phyloP scores from a whole-genome alignment of 1,140 invertebrate species.

The Aphaenogaster rudis region DNA sequence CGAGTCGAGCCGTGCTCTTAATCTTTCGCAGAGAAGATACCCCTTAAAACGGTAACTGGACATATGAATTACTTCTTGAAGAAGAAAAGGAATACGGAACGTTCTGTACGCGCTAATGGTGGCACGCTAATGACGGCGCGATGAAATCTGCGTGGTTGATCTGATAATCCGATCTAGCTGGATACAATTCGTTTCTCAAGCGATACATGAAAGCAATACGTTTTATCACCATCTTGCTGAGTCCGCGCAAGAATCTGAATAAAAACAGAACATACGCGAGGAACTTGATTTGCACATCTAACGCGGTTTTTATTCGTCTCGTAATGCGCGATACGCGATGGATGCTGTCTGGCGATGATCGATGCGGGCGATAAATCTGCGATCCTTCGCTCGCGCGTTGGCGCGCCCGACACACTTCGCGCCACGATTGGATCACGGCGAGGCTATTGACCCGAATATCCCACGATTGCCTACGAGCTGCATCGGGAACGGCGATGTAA shows the following conservation, averaged over 20 bases:
- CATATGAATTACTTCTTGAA: background rate
- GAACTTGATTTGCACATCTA: slow-evolving; percentile 45
- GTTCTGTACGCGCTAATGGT: background rate
- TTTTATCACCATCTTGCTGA: background rate
- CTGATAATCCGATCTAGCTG: background rate
- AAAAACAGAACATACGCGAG: background rate
- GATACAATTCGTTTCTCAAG: slow-evolving; percentile 10
- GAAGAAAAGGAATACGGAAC: background rate
- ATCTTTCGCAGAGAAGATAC: background rate
- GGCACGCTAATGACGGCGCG: background rate
- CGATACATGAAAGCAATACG: background rate
- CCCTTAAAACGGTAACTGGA: background rate
- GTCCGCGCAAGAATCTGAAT: background rate
- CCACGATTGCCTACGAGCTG: slow-evolving; percentile 50
- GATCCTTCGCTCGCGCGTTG: slow-evolving; percentile 35
- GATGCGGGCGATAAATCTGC: slow-evolving; percentile 45
- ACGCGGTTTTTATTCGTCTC: slow-evolving; percentile 42
- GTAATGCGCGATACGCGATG: slow-evolving; percentile 15
- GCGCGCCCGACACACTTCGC: slow-evolving; percentile 39
- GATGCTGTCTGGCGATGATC: slow-evolving; percentile 41
- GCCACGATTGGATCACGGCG: slow-evolving; percentile 47
- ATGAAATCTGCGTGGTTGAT: slow-evolving; percentile 4
- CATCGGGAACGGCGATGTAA: slow-evolving; percentile 51
- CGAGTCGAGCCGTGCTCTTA: background rate
- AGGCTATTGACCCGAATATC: slow-evolving; percentile 66